Evolutionary conservation across 2,113 vertebrate genomes (phyloP), one percentile per base, ranked within the genome.

Genomic region (Cyanistes caeruleus): DNA sequence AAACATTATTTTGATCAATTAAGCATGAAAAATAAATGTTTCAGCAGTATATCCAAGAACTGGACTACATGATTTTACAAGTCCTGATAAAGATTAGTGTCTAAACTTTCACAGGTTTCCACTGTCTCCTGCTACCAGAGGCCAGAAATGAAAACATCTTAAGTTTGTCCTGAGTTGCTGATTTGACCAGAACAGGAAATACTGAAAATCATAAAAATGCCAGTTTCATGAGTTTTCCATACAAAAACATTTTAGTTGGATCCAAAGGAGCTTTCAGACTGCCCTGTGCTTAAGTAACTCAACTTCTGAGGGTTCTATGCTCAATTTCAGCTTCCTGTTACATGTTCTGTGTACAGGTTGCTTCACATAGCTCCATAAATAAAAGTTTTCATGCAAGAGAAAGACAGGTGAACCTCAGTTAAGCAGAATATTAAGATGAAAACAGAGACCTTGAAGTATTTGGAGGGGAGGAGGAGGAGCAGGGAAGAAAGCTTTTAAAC

Each of bases 271-370:
- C 1, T 81, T 87, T 63, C 56, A 82, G 48, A 35, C 27, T 53
- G 8, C 9, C 9, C 18, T 58, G 22, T 59, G 51, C 14, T 83
- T 73, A 22, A 46, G 17, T 28, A 64, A 43, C 27, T 64, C 44
- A 73, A 7, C 5, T 51, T 65, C 52, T n/a, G 11, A 70, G 17
- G 3, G 33, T 18, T 11, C 9, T 15, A 2, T 7, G 10, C 20
- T 63, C 17, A 25, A 5, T 18, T 56, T 37, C 41, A 31, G 2
- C 25, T 87, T 59, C 62, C 17, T 31, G 7, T n/a, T 48, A 68
- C 0, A 13, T 5, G 8, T 4, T 82, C 41, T 8, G 0, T 11
- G 5, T 6, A 19, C 1, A 3, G 25, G 11, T 15, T 72, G 35
- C 10, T 91, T 85, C 82, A 33, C 53, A 48, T 7, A 68, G 44